These are phyloP conservation scores for Nothocercus julius DNA, from an alignment of 2,113 vertebrate genomes.

Conservation along the genomic window DNA sequence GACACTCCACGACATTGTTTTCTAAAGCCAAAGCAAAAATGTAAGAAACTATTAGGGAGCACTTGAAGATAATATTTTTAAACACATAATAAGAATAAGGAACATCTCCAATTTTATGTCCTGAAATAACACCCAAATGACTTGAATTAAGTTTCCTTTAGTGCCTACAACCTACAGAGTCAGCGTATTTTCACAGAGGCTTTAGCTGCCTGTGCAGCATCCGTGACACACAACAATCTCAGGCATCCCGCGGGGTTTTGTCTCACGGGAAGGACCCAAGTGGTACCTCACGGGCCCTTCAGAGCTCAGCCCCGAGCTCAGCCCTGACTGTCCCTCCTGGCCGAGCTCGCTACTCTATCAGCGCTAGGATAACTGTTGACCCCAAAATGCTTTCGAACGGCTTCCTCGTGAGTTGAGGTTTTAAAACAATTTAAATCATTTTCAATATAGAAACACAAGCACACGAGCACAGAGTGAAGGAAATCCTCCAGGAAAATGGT, in stretches of 20 bases:
- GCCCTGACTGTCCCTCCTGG: background rate
- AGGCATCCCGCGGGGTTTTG: background rate
- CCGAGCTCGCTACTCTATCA: background rate
- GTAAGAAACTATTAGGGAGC: conserved; percentile 36
- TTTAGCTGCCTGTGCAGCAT: background rate
- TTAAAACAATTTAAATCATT: background rate
- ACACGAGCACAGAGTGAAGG: background rate
- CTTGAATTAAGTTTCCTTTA: conserved; percentile 29
- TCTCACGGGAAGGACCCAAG: background rate
- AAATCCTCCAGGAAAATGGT: background rate
- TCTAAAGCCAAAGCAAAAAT: conserved; percentile 38
- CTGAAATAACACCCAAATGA: conserved; percentile 18
- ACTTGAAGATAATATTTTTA: conserved; percentile 52
- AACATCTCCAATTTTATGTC: conserved; percentile 49
- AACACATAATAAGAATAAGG: conserved; percentile 25
- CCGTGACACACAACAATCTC: background rate
- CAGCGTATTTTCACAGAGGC: background rate
- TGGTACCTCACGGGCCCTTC: background rate
- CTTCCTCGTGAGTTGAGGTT: conserved; percentile 8
- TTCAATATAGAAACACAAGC: background rate
- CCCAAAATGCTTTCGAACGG: background rate
- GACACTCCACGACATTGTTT: background rate
- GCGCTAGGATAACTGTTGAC: background rate
- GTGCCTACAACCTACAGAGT: conserved; percentile 4
- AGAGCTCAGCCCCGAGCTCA: background rate